A percentile compares a stretch with the other conserved stretches of the same genome.
phyloP scores from a whole-genome alignment of 2,797 vertebrate genomes.

The Sciurus carolinensis region DNA sequence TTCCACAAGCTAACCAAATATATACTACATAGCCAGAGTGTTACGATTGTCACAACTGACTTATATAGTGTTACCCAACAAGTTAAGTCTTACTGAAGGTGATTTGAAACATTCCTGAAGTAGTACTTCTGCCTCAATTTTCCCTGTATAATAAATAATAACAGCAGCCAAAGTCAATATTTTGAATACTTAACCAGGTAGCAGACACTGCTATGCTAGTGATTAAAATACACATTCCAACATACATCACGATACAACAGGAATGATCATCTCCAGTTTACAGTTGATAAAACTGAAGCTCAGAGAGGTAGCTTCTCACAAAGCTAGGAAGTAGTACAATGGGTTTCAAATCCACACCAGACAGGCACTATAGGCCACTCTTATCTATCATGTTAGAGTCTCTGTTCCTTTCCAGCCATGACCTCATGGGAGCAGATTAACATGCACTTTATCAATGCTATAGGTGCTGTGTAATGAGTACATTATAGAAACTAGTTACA shows the following conservation, averaged over 20 bases:
- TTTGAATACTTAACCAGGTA: not conserved
- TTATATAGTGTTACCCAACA: not conserved
- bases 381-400: not conserved
- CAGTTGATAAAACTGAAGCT: not conserved
- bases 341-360: not conserved
- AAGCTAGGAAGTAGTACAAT: not conserved
- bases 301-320: conserved; percentile 2
- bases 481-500: not conserved
- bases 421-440: not conserved
- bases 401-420: not conserved
- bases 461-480: not conserved
- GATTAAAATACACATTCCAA: not conserved
- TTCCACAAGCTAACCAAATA: conserved; percentile 52
- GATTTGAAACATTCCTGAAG: not conserved
- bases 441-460: not conserved
- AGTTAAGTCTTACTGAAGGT: not conserved
- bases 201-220: not conserved
- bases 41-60: not conserved
- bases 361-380: not conserved
- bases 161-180: not conserved
- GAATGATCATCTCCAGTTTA: conserved; percentile 17
- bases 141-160: conserved; percentile 49
- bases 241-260: not conserved
- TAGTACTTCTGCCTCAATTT: not conserved
- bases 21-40: not conserved